phyloP scores from a whole-genome alignment of 2,797 vertebrate genomes.

The Eulemur coronatus region DNA sequence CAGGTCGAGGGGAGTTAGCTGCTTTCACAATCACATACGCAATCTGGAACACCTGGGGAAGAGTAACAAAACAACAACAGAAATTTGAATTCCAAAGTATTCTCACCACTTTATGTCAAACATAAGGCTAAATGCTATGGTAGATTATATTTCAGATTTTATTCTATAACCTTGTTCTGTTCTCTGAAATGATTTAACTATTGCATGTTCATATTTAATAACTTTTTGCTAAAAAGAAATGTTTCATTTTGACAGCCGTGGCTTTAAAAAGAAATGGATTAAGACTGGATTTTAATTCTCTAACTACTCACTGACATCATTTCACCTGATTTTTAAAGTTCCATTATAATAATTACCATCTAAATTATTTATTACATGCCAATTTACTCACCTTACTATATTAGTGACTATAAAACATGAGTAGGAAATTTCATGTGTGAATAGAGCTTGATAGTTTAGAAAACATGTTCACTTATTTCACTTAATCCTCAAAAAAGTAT shows the following conservation, averaged over 20 bases:
- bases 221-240: background rate
- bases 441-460: background rate
- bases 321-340: slow-evolving; percentile 9
- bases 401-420: background rate
- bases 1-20: slow-evolving; percentile 95
- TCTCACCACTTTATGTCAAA: background rate
- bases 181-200: slow-evolving; percentile 23
- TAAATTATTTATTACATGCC: background rate
- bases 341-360: background rate
- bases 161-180: background rate
- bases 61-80: background rate
- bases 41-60: slow-evolving; percentile 94
- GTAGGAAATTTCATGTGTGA: background rate
- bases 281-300: background rate
- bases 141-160: background rate
- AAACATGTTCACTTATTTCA: background rate
- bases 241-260: background rate
- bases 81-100: background rate
- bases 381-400: background rate
- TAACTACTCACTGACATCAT: background rate
- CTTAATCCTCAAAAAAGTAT: background rate
- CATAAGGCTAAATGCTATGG: background rate
- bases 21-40: slow-evolving; percentile 97
- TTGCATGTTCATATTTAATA: slow-evolving; percentile 9
- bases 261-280: slow-evolving; percentile 22